Evolutionary conservation across 2,113 vertebrate species (phyloP).

Genomic region (Porphyrio hochstetteri): DNA sequence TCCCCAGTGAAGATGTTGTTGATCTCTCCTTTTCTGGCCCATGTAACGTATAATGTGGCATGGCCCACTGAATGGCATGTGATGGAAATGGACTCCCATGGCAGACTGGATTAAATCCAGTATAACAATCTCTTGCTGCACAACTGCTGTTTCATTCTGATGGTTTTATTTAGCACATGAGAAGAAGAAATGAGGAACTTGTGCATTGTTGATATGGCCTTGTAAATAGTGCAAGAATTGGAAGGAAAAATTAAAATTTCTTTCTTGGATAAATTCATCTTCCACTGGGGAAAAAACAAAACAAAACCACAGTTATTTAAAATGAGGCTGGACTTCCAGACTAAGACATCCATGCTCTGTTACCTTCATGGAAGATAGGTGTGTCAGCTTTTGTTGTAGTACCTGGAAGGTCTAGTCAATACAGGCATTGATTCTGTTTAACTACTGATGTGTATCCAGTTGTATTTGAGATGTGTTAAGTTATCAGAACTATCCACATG

Average conservation of each 20-base stretch:
- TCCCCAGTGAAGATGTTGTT: neutral
- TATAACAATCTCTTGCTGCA: neutral
- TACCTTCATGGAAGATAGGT: neutral
- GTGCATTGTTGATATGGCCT: neutral
- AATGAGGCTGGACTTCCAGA: neutral
- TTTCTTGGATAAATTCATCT: neutral
- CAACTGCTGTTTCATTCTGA: neutral
- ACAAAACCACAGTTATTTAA: neutral
- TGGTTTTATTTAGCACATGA: neutral
- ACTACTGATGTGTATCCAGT: too few species aligned
- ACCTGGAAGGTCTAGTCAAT: neutral
- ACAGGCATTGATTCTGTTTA: neutral
- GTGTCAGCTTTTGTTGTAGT: neutral
- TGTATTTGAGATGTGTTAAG: neutral
- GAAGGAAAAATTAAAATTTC: neutral
- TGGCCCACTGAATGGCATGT: rapidly evolving
- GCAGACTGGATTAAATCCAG: neutral
- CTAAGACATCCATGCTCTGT: neutral
- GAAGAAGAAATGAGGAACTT: neutral
- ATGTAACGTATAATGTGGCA: too few species aligned
- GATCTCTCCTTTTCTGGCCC: neutral
- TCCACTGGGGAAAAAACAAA: neutral
- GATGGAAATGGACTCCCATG: too few species aligned
- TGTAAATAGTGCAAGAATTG: neutral
- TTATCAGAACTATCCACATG: neutral